Percentiles rank a stretch among this genome's conserved stretches.
These are phyloP conservation scores for Platycercus adscitus DNA, from an alignment of 2,113 vertebrate genomes.

Conservation along the genomic window DNA sequence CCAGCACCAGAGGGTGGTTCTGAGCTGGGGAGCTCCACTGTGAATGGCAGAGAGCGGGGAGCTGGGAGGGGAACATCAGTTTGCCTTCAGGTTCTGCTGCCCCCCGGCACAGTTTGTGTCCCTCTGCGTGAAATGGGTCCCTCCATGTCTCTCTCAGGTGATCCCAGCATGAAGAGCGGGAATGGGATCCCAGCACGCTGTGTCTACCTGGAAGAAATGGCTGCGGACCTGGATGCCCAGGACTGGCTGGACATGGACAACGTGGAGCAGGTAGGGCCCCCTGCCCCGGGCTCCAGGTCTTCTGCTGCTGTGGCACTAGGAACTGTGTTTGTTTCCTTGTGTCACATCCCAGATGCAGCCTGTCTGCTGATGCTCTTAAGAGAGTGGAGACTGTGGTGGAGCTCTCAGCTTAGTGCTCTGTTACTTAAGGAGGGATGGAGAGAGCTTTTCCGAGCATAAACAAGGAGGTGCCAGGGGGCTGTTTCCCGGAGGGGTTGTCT, in stretches of 20 bases:
- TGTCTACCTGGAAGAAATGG: slow-evolving; percentile 95
- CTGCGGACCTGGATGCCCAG: slow-evolving; percentile 91
- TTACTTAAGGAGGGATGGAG: fast-evolving
- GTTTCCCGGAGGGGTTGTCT: not conserved
- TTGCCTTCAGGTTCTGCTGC: fast-evolving
- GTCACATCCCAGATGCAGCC: fast-evolving
- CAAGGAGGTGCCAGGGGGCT: not conserved
- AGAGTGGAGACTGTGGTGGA: not conserved
- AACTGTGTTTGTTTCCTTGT: fast-evolving
- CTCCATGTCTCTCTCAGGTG: slow-evolving; percentile 75
- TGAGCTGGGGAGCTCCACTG: not conserved
- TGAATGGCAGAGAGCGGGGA: not conserved
- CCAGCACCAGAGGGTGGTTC: not conserved
- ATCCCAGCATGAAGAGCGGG: slow-evolving; percentile 90
- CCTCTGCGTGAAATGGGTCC: fast-evolving
- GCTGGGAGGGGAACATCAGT: not conserved
- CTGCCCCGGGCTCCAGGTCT: fast-evolving
- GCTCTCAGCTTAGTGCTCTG: fast-evolving
- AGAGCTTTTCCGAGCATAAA: not conserved
- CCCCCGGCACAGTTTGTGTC: fast-evolving
- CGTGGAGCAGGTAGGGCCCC: slow-evolving; percentile 85
- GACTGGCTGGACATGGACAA: slow-evolving; percentile 99
- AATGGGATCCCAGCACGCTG: slow-evolving; percentile 96
- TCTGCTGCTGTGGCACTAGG: fast-evolving
- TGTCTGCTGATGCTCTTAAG: fast-evolving